Evolutionary conservation across 1,140 invertebrate genomes (phyloP).

Genomic region (Neodiprion lecontei): DNA sequence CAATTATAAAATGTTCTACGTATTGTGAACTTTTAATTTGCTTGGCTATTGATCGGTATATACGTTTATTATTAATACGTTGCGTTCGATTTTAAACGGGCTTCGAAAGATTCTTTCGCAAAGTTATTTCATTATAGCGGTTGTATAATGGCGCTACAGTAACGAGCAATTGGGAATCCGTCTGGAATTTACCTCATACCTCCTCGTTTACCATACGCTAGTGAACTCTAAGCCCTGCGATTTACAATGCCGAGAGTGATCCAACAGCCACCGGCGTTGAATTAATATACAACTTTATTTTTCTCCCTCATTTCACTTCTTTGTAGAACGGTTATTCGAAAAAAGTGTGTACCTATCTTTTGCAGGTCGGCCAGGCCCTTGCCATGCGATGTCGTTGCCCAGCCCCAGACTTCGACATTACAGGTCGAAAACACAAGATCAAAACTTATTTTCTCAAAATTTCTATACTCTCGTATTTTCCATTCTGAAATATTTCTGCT

Average conservation of each 20-base stretch:
- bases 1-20: background rate
- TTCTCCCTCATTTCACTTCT: background rate
- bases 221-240: too few relatives aligned
- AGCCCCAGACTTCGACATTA: conserved; percentile 62
- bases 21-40: background rate
- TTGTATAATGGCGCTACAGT: background rate
- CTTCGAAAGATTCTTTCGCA: background rate
- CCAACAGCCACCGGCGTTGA: background rate
- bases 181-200: background rate
- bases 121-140: background rate
- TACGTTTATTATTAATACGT: background rate
- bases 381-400: conserved; percentile 62
- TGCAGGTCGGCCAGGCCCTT: conserved; percentile 58
- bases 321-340: background rate
- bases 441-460: conserved; percentile 24
- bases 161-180: background rate
- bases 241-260: background rate
- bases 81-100: background rate
- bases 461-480: conserved; percentile 13
- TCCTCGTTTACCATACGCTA: background rate
- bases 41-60: background rate
- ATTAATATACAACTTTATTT: background rate
- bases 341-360: conserved; percentile 54
- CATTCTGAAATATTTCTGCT: conserved; percentile 21
- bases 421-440: conserved; percentile 55